Conservation (phyloP, 2,113 vertebrate genomes). For the Peromyscus leucopus region DNA sequence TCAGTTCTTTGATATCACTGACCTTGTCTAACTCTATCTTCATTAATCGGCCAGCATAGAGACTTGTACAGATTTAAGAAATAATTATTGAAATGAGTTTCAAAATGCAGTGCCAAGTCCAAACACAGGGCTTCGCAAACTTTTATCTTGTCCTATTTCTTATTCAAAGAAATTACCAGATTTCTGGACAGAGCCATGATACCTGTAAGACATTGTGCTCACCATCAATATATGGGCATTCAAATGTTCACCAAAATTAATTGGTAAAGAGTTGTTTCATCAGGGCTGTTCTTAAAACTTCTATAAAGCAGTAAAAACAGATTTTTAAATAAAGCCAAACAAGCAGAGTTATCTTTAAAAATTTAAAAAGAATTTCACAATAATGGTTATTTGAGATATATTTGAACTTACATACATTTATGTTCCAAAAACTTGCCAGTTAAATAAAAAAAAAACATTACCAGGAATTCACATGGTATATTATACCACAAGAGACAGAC, state of each 20-base stretch:
- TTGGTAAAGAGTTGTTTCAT: background rate
- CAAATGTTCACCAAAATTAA: background rate
- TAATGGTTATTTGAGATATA: background rate
- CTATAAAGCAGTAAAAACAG: background rate
- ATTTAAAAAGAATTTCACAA: background rate
- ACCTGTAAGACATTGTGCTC: background rate
- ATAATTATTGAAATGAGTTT: background rate
- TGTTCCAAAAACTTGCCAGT: background rate
- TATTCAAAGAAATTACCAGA: background rate
- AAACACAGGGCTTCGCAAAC: background rate
- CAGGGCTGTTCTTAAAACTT: background rate
- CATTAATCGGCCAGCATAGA: background rate
- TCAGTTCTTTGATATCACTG: background rate
- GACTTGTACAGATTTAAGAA: background rate
- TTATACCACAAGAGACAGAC: background rate
- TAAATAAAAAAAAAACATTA: conserved; percentile 10
- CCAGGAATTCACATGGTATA: background rate
- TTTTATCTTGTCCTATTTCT: background rate
- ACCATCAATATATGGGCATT: background rate
- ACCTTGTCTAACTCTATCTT: background rate
- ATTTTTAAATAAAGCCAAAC: background rate
- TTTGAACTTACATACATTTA: background rate
- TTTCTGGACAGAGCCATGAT: background rate
- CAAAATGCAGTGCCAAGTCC: background rate
- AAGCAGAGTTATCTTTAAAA: background rate